These are phyloP conservation scores for Phortica okadai DNA, from an alignment of 2,888 invertebrate species.

Conservation along the genomic window DNA sequence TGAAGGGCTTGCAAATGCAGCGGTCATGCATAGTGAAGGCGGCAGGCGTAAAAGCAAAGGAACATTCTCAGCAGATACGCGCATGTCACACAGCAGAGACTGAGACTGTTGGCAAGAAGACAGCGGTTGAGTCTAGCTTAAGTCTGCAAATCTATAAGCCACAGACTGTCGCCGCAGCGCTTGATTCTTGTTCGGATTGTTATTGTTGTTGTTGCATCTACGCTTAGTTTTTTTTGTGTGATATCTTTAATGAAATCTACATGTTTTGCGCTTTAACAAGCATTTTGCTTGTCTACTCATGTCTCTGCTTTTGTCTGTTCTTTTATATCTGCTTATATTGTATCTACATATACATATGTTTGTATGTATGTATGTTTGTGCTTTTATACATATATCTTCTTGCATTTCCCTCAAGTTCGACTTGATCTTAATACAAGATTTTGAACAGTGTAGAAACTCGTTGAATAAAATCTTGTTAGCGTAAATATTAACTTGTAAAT, in stretches of 20 bases:
- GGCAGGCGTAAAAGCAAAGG: not conserved
- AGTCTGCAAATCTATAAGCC: no score
- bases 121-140: no score
- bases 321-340: constrained; percentile 34
- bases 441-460: constrained; percentile 37
- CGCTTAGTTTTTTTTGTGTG: constrained; percentile 40
- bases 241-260: constrained; percentile 74
- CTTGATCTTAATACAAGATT: not conserved
- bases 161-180: not conserved
- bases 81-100: no score
- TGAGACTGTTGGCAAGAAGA: no score
- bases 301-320: constrained; percentile 49
- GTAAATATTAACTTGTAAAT: constrained; percentile 76
- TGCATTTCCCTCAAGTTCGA: not conserved
- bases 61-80: no score
- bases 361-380: not conserved
- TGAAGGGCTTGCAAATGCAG: constrained; percentile 55
- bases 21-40: not conserved
- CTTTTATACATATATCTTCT: not conserved
- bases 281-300: constrained; percentile 74
- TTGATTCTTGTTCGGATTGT: constrained; percentile 39
- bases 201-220: constrained; percentile 48
- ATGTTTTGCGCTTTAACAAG: constrained; percentile 74
- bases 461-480: constrained; percentile 71
- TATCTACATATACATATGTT: not conserved